Base-by-base conservation (phyloP, 2,888 invertebrate genomes). In the Lacanobia wlatinum region DNA sequence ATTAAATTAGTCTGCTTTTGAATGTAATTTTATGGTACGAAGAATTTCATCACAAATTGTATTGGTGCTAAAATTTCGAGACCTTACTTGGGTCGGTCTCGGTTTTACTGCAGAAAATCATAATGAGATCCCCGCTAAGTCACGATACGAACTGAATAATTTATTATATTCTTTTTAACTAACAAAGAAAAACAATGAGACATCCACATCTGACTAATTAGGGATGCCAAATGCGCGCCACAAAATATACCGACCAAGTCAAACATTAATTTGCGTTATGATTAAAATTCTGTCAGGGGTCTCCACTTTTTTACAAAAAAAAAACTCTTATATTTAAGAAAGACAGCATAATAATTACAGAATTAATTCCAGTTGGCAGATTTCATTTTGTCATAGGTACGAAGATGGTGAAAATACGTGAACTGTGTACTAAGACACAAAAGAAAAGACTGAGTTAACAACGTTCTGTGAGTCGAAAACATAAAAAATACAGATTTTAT, bases 201-300 rank as follows among this genome's bases (percentile, higher is more conserved):
- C 40, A 67, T 55, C 73, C 70, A 76, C 76, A 66, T 76, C 76
- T 72, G 56, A 23, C 69, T 80, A 77, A 85, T 85, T 85, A 78
- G 23, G 66, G 69, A 85, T 83, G 80, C 78, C n/a, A 70, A 83
- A 84, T 75, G 66, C 74, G 82, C 75, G 62, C 68, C 73, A 65
- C 70, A 63, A 77, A 78, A 80, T 80, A 76, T 73, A 70, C 63
- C 53, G 50, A 40, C 59, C 60, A 64, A 82, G 68, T 76, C 64
- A 76, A 80, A 84, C 72, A 84, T 82, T 80, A 77, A 84, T 84
- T 82, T 77, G 60, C 68, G 58, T 76, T 76, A 70, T 78, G 78
- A 77, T 81, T 76, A 74, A 74, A 79, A 71, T 73, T 79, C 55
- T 69, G 70, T 75, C 59, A 71, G 53, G 21, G 43, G 55, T 28